Evolutionary conservation across 2,888 invertebrate species (phyloP).

Genomic region (Gymnocheta viridis): DNA sequence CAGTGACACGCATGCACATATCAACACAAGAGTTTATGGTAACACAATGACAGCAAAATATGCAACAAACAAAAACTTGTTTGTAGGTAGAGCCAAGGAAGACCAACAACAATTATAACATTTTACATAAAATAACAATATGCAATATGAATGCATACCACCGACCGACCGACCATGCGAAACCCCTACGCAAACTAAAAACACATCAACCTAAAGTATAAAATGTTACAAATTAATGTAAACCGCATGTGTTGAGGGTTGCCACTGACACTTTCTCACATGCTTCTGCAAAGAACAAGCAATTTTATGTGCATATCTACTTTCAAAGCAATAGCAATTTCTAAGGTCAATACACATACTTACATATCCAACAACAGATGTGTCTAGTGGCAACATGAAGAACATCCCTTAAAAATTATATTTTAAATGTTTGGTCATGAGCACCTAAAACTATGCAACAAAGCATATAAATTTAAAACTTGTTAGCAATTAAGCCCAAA

Average conservation of each 20-base stretch:
- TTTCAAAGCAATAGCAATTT: constrained; percentile 13
- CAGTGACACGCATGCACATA: neutral
- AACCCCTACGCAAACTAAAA: neutral
- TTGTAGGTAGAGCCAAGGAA: constrained; percentile 8
- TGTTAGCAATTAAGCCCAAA: neutral
- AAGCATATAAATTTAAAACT: constrained; percentile 54
- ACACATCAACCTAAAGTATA: constrained; percentile 43
- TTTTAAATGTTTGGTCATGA: constrained; percentile 10
- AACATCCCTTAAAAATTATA: constrained; percentile 14
- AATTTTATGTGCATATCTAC: neutral
- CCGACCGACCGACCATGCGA: constrained; percentile 1
- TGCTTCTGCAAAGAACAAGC: constrained; percentile 2
- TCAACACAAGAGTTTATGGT: constrained; percentile 24
- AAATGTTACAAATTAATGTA: constrained; percentile 67
- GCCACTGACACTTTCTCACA: constrained; percentile 42
- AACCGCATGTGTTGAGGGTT: constrained; percentile 63
- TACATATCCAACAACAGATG: constrained; percentile 54
- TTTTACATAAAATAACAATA: neutral
- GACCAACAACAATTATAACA: constrained; percentile 13
- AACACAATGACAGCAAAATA: neutral
- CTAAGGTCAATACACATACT: constrained; percentile 60
- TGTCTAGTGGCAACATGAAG: constrained; percentile 30
- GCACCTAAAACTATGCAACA: constrained; percentile 40
- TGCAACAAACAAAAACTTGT: constrained; percentile 3
- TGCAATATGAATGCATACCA: constrained; percentile 28